Conservation (phyloP, 2,797 vertebrate genomes). For the Bothrops alternatus region DNA sequence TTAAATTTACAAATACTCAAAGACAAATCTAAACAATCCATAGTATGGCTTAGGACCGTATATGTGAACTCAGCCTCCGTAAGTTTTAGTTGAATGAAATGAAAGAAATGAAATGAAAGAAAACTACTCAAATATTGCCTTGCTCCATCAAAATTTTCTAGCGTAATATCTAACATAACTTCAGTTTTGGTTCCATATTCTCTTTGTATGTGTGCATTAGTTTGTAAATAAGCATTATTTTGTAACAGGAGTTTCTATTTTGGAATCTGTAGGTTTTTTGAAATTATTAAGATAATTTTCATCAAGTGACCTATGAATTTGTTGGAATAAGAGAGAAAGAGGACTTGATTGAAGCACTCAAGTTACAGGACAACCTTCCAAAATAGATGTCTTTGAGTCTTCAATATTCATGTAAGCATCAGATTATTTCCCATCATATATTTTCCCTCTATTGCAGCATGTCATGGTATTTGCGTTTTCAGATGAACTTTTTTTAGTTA, state of each 20-base stretch:
- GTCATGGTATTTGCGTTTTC: background rate
- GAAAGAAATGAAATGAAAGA: background rate
- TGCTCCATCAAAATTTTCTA: background rate
- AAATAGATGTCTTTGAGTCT: background rate
- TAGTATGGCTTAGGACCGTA: background rate
- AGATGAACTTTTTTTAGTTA: background rate
- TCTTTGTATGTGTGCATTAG: background rate
- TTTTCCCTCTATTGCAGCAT: background rate
- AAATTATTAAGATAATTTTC: background rate
- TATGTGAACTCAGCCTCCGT: background rate
- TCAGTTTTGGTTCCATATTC: no score
- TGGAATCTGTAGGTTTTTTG: background rate
- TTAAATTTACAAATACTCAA: background rate
- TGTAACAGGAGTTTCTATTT: background rate
- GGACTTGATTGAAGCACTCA: background rate
- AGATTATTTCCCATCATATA: background rate
- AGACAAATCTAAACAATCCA: background rate
- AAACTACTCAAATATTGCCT: background rate
- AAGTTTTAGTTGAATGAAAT: background rate
- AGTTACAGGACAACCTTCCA: background rate
- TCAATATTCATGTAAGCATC: background rate
- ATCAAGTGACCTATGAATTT: background rate
- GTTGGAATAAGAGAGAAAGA: no score
- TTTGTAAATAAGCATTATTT: background rate
- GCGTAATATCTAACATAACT: background rate